Percentiles rank a stretch among this genome's conserved stretches.
Evolutionary conservation across 2,797 vertebrate genomes (phyloP).

Genomic region (Psittacula derbiana): DNA sequence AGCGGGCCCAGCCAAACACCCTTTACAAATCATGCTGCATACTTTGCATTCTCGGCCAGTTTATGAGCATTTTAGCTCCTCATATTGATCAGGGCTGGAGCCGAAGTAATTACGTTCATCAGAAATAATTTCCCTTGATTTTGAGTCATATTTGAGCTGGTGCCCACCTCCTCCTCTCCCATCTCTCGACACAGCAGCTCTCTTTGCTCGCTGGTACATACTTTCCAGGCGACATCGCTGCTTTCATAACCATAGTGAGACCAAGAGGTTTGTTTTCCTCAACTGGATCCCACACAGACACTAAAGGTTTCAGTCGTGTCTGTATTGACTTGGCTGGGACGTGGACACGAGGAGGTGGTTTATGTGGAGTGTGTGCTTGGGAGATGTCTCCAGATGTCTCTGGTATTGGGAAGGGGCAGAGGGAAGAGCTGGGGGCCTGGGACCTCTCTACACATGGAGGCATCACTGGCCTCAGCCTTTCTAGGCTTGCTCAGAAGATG

Average conservation of each 20-base stretch:
- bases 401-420: neutral
- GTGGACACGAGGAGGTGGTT: neutral
- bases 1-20: slow-evolving; percentile 49
- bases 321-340: slow-evolving; percentile 21
- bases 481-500: neutral
- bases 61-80: slow-evolving; percentile 56
- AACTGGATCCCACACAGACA: neutral
- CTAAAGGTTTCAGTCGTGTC: neutral
- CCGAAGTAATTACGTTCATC: slow-evolving; percentile 65
- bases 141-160: slow-evolving; percentile 60
- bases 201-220: slow-evolving; percentile 45
- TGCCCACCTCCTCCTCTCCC: neutral
- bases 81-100: slow-evolving; percentile 70
- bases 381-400: neutral
- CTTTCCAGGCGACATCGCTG: slow-evolving; percentile 70
- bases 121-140: slow-evolving; percentile 68
- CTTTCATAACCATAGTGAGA: slow-evolving; percentile 45
- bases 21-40: slow-evolving; percentile 60
- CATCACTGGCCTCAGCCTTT: neutral
- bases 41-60: slow-evolving; percentile 52
- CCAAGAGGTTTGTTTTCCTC: slow-evolving; percentile 45
- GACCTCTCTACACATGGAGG: neutral
- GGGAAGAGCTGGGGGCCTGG: neutral
- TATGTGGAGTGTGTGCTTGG: neutral
- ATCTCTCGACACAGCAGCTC: neutral